Percentiles rank a stretch among this genome's conserved stretches.
These are phyloP conservation scores for Dolichopus griseipennis DNA, from an alignment of 2,888 invertebrate genomes.

Conservation along the genomic window DNA sequence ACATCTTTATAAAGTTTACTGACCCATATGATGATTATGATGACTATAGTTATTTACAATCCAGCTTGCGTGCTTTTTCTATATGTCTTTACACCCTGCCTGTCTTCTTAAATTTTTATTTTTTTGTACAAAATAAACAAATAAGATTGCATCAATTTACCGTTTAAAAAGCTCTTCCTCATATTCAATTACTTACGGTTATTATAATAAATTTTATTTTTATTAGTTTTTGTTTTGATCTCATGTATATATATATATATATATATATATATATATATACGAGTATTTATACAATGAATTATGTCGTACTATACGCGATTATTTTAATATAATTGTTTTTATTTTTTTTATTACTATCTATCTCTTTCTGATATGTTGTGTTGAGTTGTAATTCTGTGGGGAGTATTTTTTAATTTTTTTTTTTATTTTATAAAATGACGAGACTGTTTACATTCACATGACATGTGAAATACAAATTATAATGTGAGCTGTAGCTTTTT, in stretches of 20 bases:
- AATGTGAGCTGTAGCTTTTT: not conserved
- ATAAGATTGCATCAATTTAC: not conserved
- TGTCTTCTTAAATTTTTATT: no score
- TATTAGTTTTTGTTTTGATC: not conserved
- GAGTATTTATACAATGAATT: not conserved
- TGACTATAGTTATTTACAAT: no score
- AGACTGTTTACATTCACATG: not conserved
- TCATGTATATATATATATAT: no score
- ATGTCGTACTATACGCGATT: no score
- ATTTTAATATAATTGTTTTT: no score
- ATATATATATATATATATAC: no score
- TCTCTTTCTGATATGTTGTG: no score
- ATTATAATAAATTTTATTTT: not conserved
- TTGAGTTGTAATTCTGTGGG: no score
- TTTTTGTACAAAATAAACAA: not conserved
- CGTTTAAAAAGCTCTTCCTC: not conserved
- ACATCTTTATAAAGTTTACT: not conserved
- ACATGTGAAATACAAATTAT: not conserved
- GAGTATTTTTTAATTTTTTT: no score
- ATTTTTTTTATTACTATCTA: no score
- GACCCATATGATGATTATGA: not conserved
- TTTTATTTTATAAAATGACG: not conserved
- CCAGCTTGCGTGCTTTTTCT: no score
- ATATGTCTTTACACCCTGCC: not conserved
- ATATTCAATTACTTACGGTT: slow-evolving; percentile 1